Evolutionary conservation across 2,113 vertebrate species (phyloP), one percentile per base, ranked within the genome.

Genomic region (Synodontis membranacea): DNA sequence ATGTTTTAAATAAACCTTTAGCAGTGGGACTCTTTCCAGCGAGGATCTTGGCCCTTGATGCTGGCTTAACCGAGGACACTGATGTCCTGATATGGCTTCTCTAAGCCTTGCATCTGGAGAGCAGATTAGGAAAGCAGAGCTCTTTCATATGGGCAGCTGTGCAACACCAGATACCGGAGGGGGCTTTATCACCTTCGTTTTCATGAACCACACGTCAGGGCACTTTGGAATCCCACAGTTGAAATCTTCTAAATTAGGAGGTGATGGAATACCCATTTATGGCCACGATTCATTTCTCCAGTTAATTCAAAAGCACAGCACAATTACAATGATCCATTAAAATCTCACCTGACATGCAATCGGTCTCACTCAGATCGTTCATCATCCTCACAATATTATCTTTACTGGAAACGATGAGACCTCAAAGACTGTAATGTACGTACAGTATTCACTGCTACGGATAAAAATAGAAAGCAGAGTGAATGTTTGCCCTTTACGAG

Each of bases 71-170:
- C 42, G 2, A 28, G 52, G 34, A 80, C 34, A 58, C 58, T 87
- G 83, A 86, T 88, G 86, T 89, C 85, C 80, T 86, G 88, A 90
- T 88, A 86, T 54, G 58, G 39, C 62, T 1, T 28, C 80, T 74
- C 78, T 86, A 66, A 87, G 58, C 52, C 88, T 78, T 58, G 88
- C 89, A 90, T 89, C 88, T 89, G 88, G 88, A 81, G 80, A 89
- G 64, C 60, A 89, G 89, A 90, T 89, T 90, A 88, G 86, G 60
- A 75, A 42, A 82, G 58, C 86, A 83, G 82, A 87, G 62, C 42
- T 48, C 70, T 84, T 89, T 88, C 84, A 85, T 64, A 79, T 85
- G 25, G 42, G 62, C 52, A 74, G 68, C 89, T 88, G 88, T 44
- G 54, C 76, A 28, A 42, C 79, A 82, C 66, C 78, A 89, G 88